Percentiles rank a stretch among this genome's conserved stretches.
Evolutionary conservation across 2,888 invertebrate species (phyloP).

Genomic region (Leptopilina syphax): DNA sequence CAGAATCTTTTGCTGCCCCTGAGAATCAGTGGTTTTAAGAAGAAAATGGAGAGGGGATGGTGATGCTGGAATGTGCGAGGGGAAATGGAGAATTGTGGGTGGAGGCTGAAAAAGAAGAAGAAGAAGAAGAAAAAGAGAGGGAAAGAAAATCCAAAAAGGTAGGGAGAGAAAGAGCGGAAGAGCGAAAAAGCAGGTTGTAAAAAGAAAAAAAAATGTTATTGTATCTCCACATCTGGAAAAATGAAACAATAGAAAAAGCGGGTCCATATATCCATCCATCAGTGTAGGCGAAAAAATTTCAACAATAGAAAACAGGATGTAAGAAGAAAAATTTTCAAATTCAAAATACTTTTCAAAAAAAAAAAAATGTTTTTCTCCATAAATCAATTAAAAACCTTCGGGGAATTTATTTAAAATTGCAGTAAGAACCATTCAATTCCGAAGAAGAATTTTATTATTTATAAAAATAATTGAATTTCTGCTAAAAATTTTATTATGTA

Average conservation of each 20-base stretch:
- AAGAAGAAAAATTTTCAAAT: too few relatives aligned
- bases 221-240: background rate
- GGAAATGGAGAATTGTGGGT: conserved; percentile 22
- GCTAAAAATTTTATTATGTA: too few relatives aligned
- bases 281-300: background rate
- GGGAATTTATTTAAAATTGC: too few relatives aligned
- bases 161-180: background rate
- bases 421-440: too few relatives aligned
- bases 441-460: too few relatives aligned
- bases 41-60: conserved; percentile 18
- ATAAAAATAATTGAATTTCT: too few relatives aligned
- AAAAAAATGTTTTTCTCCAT: too few relatives aligned
- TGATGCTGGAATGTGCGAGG: background rate
- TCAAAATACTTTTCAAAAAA: too few relatives aligned
- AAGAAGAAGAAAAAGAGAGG: conserved; percentile 33
- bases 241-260: background rate
- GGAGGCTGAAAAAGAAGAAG: conserved; percentile 37
- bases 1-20: background rate
- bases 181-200: background rate
- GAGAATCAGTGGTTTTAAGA: conserved; percentile 8
- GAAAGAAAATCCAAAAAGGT: conserved; percentile 17
- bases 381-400: too few relatives aligned
- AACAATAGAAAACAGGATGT: background rate
- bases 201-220: background rate
- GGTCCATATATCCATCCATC: background rate